Evolutionary conservation across 2,888 invertebrate species (phyloP).

Genomic region (Malachius bipustulatus): DNA sequence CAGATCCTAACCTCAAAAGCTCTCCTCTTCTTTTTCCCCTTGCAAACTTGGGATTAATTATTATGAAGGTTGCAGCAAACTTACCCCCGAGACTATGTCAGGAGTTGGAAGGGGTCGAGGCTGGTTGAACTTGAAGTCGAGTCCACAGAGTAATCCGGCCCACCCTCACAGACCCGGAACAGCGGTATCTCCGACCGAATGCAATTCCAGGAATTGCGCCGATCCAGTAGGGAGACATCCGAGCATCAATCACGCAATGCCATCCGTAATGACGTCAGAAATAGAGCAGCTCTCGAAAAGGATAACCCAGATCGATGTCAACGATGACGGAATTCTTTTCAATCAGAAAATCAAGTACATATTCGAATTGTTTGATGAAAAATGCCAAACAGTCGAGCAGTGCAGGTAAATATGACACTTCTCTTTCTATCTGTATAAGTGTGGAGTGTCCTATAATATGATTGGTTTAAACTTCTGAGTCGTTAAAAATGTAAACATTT

Average conservation of each 20-base stretch:
- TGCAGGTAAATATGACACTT: background rate
- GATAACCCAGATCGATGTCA: background rate
- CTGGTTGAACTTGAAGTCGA: background rate
- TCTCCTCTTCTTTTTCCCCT: too few relatives aligned
- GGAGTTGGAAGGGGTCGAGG: background rate
- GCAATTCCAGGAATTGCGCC: too few relatives aligned
- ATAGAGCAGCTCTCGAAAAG: background rate
- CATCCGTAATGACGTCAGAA: background rate
- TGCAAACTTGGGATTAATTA: too few relatives aligned
- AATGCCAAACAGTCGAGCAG: background rate
- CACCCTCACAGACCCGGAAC: background rate
- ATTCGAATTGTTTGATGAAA: background rate
- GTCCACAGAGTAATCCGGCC: background rate
- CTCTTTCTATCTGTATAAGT: too few relatives aligned
- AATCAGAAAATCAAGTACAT: constrained; percentile 17
- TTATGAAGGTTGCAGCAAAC: too few relatives aligned
- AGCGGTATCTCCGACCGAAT: background rate
- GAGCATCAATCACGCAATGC: background rate
- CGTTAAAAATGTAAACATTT: too few relatives aligned
- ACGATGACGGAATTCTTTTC: constrained; percentile 12
- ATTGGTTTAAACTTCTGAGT: too few relatives aligned
- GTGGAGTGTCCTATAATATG: too few relatives aligned
- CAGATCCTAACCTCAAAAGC: too few relatives aligned
- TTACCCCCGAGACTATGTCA: background rate
- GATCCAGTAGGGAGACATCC: too few relatives aligned